Percentiles rank a stretch among this genome's conserved stretches.
Conservation (phyloP, 2,113 vertebrate genomes). For the Daphoenositta chrysoptera region DNA sequence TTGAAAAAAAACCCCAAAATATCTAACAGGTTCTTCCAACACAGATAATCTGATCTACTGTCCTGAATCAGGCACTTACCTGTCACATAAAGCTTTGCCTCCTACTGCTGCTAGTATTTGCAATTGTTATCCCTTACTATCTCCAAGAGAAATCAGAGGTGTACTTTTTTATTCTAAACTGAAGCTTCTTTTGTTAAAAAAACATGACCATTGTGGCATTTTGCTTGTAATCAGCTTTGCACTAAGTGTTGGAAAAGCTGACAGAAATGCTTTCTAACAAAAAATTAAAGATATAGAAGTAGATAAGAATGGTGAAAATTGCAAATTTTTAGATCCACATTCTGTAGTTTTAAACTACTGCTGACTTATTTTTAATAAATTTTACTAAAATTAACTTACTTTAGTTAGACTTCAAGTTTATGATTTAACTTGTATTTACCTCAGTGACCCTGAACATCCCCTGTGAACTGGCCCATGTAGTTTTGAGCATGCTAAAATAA, state of each 20-base stretch:
- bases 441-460: background rate
- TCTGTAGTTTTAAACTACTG: background rate
- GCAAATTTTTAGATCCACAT: background rate
- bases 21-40: background rate
- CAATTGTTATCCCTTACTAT: background rate
- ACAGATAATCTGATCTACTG: background rate
- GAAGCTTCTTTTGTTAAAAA: background rate
- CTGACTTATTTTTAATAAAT: background rate
- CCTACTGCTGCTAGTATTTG: background rate
- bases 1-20: background rate
- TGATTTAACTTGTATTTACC: background rate
- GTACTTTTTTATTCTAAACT: background rate
- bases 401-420: background rate
- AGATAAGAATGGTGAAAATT: background rate
- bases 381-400: background rate
- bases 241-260: background rate
- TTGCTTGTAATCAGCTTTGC: background rate
- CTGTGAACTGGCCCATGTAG: background rate
- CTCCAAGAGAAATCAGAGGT: background rate
- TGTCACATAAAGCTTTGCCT: background rate
- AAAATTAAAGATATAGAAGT: background rate
- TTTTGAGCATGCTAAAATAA: background rate
- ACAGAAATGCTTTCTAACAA: background rate
- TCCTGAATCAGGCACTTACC: background rate
- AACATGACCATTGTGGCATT: background rate